Evolutionary conservation across 2,113 vertebrate genomes (phyloP).

Genomic region (Plecotus auritus): DNA sequence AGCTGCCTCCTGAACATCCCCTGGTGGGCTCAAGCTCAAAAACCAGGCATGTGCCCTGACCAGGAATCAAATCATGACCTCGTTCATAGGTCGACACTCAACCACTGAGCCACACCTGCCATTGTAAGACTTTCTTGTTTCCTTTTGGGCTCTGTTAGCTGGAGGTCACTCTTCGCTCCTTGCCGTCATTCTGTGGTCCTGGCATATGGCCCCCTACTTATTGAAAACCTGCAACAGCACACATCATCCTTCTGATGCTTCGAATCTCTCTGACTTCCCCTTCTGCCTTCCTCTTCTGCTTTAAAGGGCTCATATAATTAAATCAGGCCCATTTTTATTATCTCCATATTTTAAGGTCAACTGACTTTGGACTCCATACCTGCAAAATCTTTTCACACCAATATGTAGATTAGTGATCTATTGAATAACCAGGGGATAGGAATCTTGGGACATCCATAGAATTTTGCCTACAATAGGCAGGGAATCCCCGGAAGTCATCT

Average conservation of each 20-base stretch:
- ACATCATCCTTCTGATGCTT: background rate
- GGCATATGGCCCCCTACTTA: background rate
- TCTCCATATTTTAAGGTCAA: background rate
- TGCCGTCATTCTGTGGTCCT: background rate
- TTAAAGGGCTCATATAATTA: background rate
- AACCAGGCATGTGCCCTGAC: too few relatives aligned
- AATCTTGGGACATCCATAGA: background rate
- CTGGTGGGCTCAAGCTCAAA: too few relatives aligned
- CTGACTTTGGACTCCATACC: background rate
- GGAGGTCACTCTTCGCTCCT: background rate
- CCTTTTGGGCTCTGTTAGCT: background rate
- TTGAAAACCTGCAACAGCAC: background rate
- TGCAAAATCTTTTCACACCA: background rate
- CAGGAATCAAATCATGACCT: too few relatives aligned
- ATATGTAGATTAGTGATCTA: background rate
- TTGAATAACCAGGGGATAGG: background rate
- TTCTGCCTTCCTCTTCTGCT: background rate
- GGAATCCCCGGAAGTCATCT: too few relatives aligned
- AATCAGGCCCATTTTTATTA: background rate
- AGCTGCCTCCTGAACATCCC: too few relatives aligned
- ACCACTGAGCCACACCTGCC: too few relatives aligned
- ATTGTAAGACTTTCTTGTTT: background rate
- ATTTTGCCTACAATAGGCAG: background rate
- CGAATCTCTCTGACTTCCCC: background rate
- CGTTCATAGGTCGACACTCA: too few relatives aligned